phyloP scores from a whole-genome alignment of 2,113 vertebrate genomes.

The Heterotilapia buettikoferi region DNA sequence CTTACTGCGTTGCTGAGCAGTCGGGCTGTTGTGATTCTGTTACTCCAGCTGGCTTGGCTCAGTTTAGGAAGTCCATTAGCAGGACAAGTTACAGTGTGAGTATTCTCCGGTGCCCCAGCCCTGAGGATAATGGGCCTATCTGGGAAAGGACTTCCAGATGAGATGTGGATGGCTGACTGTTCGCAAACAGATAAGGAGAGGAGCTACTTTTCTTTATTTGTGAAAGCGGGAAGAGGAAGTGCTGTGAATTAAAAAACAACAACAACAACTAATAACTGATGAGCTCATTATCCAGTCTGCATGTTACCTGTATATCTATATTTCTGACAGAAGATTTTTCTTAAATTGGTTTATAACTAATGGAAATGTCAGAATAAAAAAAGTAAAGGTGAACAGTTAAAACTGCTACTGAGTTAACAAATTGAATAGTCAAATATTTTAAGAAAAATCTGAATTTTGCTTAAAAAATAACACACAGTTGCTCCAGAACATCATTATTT shows the following conservation, averaged over 20 bases:
- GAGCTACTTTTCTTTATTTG: neutral
- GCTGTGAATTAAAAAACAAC: neutral
- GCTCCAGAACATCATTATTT: neutral
- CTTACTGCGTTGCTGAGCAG: constrained; percentile 31
- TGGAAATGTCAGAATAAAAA: neutral
- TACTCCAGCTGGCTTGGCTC: constrained; percentile 39
- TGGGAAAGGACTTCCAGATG: neutral
- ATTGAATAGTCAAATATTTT: neutral
- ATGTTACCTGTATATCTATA: neutral
- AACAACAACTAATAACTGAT: neutral
- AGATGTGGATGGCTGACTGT: neutral
- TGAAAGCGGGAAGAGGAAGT: neutral
- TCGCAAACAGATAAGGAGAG: neutral
- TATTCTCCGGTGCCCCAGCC: neutral
- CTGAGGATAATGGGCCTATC: neutral
- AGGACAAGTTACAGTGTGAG: neutral
- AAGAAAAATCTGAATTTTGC: neutral
- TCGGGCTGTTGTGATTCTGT: constrained; percentile 26
- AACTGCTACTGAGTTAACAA: neutral
- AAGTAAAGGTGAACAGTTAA: neutral
- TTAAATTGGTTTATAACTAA: neutral
- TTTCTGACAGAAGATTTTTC: neutral
- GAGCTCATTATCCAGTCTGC: neutral
- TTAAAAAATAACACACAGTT: neutral
- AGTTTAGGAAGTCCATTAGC: constrained; percentile 25